phyloP scores from a whole-genome alignment of 2,888 invertebrate genomes.

The Habrosyne pyritoides region DNA sequence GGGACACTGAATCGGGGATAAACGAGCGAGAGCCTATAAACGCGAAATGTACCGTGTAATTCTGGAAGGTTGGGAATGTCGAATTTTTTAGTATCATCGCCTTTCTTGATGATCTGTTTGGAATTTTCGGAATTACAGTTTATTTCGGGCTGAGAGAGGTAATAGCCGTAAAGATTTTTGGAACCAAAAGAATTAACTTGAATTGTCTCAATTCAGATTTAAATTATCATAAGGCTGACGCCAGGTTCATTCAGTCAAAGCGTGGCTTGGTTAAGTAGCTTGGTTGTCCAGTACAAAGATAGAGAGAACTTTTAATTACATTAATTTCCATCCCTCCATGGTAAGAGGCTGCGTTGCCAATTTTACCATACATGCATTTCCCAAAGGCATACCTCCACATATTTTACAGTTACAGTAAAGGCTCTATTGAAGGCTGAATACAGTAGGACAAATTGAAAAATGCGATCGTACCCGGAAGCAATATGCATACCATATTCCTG shows the following conservation, averaged over 20 bases:
- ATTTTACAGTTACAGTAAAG: conserved; percentile 13
- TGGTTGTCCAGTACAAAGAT: no score
- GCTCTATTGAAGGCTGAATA: conserved; percentile 14
- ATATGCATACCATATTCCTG: conserved; percentile 43
- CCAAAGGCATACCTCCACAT: neutral
- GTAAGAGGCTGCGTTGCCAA: no score
- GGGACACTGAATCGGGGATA: conserved; percentile 15
- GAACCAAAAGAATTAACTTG: no score
- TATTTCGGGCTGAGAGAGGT: neutral
- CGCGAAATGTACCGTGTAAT: conserved; percentile 5
- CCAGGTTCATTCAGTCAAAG: no score
- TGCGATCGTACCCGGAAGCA: conserved; percentile 46
- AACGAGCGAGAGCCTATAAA: conserved; percentile 6
- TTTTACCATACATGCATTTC: neutral
- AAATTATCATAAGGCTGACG: no score
- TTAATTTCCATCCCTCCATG: no score
- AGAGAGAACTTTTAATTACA: no score
- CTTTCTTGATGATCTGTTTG: conserved; percentile 3
- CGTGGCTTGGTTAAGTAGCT: no score
- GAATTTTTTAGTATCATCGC: neutral
- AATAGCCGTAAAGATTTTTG: neutral
- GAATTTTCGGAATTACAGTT: neutral
- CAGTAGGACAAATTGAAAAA: conserved; percentile 57
- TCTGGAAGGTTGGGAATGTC: neutral
- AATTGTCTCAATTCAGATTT: no score